phyloP scores from a whole-genome alignment of 2,113 vertebrate genomes.

The Rhadina sibilatrix region DNA sequence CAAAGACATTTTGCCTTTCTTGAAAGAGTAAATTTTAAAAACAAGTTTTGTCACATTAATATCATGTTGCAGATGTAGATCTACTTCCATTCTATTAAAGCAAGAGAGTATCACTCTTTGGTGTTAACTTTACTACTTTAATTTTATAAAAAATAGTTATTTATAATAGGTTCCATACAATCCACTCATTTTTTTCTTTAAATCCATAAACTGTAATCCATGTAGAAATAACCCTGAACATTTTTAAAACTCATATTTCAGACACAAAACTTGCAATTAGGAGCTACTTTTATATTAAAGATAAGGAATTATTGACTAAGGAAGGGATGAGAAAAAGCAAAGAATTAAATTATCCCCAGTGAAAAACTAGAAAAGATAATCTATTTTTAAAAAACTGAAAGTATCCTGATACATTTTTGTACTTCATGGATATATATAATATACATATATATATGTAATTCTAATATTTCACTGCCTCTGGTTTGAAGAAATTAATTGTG shows the following conservation, averaged over 20 bases:
- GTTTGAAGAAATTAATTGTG: neutral
- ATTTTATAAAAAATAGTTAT: neutral
- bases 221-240: neutral
- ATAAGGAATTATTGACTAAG: conserved; percentile 34
- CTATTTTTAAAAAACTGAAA: neutral
- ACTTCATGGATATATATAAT: neutral
- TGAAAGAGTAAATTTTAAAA: neutral
- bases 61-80: neutral
- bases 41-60: neutral
- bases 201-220: neutral
- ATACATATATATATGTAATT: neutral
- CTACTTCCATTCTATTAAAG: neutral
- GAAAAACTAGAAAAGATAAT: neutral
- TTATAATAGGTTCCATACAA: neutral
- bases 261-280: neutral
- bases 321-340: neutral
- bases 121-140: neutral
- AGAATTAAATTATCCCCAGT: neutral
- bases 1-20: neutral
- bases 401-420: neutral
- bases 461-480: neutral
- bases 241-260: neutral
- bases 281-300: conserved; percentile 9
- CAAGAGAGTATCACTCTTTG: neutral
- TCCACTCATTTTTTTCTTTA: neutral